Percentiles rank a stretch among this genome's conserved stretches.
phyloP scores from a whole-genome alignment of 2,113 vertebrate genomes.

The Spilogale gracilis region DNA sequence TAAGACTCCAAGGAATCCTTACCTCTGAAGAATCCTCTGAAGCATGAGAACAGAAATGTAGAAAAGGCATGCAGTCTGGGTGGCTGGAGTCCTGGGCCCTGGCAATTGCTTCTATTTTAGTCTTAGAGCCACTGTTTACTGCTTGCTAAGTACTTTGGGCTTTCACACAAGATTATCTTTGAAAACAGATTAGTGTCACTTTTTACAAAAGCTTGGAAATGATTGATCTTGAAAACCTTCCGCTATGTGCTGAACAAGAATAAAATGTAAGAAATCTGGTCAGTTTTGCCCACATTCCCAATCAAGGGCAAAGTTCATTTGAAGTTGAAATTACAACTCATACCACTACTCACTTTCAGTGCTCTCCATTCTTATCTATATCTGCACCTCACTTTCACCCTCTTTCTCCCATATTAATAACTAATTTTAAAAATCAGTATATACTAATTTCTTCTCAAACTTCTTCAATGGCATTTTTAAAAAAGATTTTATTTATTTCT shows the following conservation, averaged over 20 bases:
- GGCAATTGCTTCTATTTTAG: background rate
- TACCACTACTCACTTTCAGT: background rate
- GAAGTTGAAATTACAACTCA: background rate
- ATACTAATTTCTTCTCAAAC: background rate
- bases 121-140: background rate
- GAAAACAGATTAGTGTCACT: background rate
- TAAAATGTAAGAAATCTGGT: background rate
- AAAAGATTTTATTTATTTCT: background rate
- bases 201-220: background rate
- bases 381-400: background rate
- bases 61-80: background rate
- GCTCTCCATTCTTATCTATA: background rate
- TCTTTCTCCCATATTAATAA: background rate
- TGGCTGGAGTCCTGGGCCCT: background rate
- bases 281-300: background rate
- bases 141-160: background rate
- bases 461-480: background rate
- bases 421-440: background rate
- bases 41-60: background rate
- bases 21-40: background rate
- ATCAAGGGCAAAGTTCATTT: background rate
- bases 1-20: background rate
- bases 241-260: background rate
- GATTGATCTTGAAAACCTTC: background rate
- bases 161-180: slow-evolving; percentile 2